Evolutionary conservation across 2,888 invertebrate species (phyloP).

Genomic region (Zhengitettix transpicula): DNA sequence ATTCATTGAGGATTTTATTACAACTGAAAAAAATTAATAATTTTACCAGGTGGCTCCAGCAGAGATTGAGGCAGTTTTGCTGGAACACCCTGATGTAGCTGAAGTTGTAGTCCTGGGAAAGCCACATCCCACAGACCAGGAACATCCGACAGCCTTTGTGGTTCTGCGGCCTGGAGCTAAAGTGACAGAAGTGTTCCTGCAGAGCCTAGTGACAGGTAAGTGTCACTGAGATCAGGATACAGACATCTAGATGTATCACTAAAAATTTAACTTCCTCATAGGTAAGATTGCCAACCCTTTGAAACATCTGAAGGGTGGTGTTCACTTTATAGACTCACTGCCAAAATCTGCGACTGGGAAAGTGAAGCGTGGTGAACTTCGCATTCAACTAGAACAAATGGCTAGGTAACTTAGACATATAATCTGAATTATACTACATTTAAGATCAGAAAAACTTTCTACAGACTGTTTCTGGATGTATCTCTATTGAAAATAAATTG

Average conservation of each 20-base stretch:
- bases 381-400: conserved; percentile 10
- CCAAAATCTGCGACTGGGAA: conserved; percentile 67
- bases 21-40: background rate
- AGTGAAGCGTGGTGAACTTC: conserved; percentile 47
- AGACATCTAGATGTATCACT: too few relatives aligned
- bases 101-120: conserved; percentile 52
- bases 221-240: conserved; percentile 40
- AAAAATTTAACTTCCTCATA: conserved; percentile 21
- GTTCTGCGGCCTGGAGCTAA: too few relatives aligned
- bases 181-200: too few relatives aligned
- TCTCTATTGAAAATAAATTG: too few relatives aligned
- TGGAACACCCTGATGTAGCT: conserved; percentile 51
- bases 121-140: too few relatives aligned
- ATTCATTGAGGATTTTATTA: too few relatives aligned
- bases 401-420: too few relatives aligned
- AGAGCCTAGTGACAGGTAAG: conserved; percentile 37
- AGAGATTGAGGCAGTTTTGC: conserved; percentile 64
- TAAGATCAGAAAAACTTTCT: too few relatives aligned
- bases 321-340: conserved; percentile 50
- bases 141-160: too few relatives aligned
- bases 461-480: too few relatives aligned
- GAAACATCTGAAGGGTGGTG: conserved; percentile 46
- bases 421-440: too few relatives aligned
- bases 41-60: conserved; percentile 61
- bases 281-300: conserved; percentile 16